A percentile compares a stretch with the other conserved stretches of the same genome.
phyloP scores from a whole-genome alignment of 2,797 vertebrate genomes.

The Microcaecilia unicolor region DNA sequence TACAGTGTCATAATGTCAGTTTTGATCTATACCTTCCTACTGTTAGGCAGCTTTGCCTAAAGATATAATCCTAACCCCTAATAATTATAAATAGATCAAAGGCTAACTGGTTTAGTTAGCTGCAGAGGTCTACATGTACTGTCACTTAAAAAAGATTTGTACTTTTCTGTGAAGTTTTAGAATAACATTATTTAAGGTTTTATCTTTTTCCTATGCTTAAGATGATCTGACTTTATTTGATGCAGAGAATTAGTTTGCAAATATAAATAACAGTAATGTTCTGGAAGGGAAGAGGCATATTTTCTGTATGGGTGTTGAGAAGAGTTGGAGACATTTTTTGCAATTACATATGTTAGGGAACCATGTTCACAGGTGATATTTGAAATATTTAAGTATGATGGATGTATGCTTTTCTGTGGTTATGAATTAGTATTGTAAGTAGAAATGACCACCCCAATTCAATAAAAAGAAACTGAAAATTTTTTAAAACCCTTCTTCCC shows the following conservation, averaged over 20 bases:
- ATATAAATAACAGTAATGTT: neutral
- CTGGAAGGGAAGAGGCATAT: no score
- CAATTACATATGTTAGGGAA: no score
- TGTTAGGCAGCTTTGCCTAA: slow-evolving; percentile 42
- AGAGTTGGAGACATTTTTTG: no score
- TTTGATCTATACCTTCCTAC: slow-evolving; percentile 48
- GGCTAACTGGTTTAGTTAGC: slow-evolving; percentile 39
- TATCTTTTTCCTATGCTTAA: slow-evolving; percentile 6
- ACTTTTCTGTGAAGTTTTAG: slow-evolving; percentile 29
- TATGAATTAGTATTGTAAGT: no score
- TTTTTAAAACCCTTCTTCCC: no score
- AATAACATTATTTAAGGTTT: slow-evolving; percentile 18
- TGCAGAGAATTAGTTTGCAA: slow-evolving; percentile 9
- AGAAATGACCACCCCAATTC: no score
- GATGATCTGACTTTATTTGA: neutral
- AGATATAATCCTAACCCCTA: slow-evolving; percentile 40
- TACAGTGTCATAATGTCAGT: slow-evolving; percentile 38
- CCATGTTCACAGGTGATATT: no score
- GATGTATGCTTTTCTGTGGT: no score
- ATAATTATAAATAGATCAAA: slow-evolving; percentile 52
- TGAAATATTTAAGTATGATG: no score
- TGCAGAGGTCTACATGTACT: slow-evolving; percentile 28
- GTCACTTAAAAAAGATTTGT: slow-evolving; percentile 35
- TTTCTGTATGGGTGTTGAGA: no score
- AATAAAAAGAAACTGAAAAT: no score